Evolutionary conservation across 2,888 invertebrate species (phyloP).

Genomic region (Rhopalosiphum nymphaeae): DNA sequence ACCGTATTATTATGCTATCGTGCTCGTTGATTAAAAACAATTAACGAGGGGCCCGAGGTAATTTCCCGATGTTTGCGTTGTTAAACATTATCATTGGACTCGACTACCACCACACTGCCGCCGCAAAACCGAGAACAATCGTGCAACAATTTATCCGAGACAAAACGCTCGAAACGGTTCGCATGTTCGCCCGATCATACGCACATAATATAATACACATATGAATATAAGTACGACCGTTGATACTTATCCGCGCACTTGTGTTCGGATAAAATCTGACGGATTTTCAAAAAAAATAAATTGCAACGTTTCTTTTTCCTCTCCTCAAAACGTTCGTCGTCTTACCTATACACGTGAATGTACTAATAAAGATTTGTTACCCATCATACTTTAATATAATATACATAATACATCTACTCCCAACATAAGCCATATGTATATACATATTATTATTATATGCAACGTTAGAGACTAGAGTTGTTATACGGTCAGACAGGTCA

Average conservation of each 20-base stretch:
- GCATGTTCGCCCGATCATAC: not conserved
- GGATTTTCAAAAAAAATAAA: not conserved
- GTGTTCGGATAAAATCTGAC: not conserved
- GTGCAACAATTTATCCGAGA: slow-evolving; percentile 44
- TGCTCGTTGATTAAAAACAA: slow-evolving; percentile 58
- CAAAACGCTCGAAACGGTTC: not conserved
- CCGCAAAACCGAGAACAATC: slow-evolving; percentile 34
- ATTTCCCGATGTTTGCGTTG: slow-evolving; percentile 46
- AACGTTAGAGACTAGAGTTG: not conserved
- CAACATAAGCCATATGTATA: not conserved
- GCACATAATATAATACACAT: not conserved
- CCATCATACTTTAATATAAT: too few relatives aligned
- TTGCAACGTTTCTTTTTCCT: not conserved
- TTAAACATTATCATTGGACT: slow-evolving; percentile 21
- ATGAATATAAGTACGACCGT: not conserved
- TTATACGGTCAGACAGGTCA: too few relatives aligned
- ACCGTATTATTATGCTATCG: slow-evolving; percentile 30
- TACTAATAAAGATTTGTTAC: too few relatives aligned
- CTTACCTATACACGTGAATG: too few relatives aligned
- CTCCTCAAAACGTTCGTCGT: not conserved
- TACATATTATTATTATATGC: not conserved
- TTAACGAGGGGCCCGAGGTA: slow-evolving; percentile 45
- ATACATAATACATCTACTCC: not conserved
- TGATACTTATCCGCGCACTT: not conserved
- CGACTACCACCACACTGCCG: not conserved